Base-by-base conservation (phyloP, 2,888 invertebrate species). In the Automeris io region DNA sequence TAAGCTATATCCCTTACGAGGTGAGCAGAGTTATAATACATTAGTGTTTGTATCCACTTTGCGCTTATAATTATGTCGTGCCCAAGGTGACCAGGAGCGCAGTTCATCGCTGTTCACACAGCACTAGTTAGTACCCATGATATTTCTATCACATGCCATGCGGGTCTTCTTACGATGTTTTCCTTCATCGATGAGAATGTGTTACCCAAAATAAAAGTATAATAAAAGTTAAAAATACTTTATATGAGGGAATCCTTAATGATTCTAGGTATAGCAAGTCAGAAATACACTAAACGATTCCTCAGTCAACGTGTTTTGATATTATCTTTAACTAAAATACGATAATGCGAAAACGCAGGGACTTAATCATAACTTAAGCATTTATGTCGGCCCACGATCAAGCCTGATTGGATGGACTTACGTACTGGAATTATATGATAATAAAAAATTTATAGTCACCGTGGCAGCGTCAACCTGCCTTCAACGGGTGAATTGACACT, bases 361-460 rank as follows among this genome's bases (percentile, higher is more conserved):
- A 51, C 67, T 79, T 76, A 80, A 79, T 79, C 81, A 80, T 81
- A 79, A 77, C 70, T 80, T 77, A 72, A 61, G 41, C 47, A 53
- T 62, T 80, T 79, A 81, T 79, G 76, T 70, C 65, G 63, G 51
- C 43, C 43, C 33, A 46, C 55, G 67, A 65, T 52, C 48, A 38
- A 59, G 61, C 54, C 65, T 73, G 75, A 76, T 75, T 76, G 77
- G 74, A 47, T 54, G 44, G 39, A 29, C 16, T 16, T 8, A 16
- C 29, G 13, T n/a, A 16, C 16, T 16, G 29, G 16, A 3, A 16
- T 29, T 29, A 29, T 29, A 29, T 29, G 29, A 29, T 29, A 29
- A 29, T 29, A 29, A 29, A 29, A 29, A 16, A 4, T 29, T 29
- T 29, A 29, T 29, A 29, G 29, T 29, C 29, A 4, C 16, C n/a